Evolutionary conservation across 2,888 invertebrate species (phyloP).

Genomic region (Ariolimax columbianus): DNA sequence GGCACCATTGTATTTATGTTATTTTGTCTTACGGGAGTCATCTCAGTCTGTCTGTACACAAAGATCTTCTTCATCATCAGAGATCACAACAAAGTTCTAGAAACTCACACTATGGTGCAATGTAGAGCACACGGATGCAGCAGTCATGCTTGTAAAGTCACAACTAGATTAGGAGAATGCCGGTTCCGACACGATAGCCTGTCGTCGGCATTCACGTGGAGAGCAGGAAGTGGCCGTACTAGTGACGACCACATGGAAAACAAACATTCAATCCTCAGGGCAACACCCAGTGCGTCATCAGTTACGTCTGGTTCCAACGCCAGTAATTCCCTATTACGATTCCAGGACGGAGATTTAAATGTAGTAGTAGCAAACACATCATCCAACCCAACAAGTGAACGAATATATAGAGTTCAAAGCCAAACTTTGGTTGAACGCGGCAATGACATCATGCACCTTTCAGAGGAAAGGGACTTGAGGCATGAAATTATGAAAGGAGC

Average conservation of each 20-base stretch:
- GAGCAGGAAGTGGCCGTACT: background rate
- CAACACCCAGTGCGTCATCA: background rate
- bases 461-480: background rate
- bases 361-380: background rate
- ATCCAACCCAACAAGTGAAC: background rate
- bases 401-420: background rate
- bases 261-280: background rate
- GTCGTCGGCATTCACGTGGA: background rate
- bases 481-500: background rate
- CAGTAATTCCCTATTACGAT: background rate
- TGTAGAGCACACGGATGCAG: slow-evolving; percentile 6
- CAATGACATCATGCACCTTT: background rate
- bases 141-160: background rate
- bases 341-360: background rate
- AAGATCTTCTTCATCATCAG: slow-evolving; percentile 40
- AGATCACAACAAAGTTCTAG: slow-evolving; percentile 34
- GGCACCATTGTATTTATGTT: background rate
- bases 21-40: slow-evolving; percentile 1
- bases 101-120: slow-evolving; percentile 13
- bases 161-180: slow-evolving; percentile 29
- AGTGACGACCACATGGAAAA: background rate
- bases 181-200: slow-evolving; percentile 2
- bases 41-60: slow-evolving; percentile 24
- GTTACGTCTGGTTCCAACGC: background rate
- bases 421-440: background rate